Evolutionary conservation across 2,888 invertebrate genomes (phyloP), one percentile per base, ranked within the genome.

Genomic region (Cerceris rybyensis): DNA sequence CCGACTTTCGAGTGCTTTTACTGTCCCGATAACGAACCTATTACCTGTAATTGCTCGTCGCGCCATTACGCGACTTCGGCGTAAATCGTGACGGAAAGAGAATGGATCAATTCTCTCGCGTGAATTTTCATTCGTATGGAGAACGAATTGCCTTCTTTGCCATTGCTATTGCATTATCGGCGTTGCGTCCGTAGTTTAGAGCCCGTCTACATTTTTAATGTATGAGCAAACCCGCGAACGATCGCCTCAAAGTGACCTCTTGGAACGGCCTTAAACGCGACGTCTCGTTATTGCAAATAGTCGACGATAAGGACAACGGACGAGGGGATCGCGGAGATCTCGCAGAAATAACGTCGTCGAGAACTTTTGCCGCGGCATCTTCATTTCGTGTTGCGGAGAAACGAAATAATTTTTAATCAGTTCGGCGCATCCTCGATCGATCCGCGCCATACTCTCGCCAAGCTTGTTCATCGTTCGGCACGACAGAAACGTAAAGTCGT

Each of bases 301-400:
- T 78, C 59, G 43, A 41, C 55, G 64, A 67, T 68, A 71, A 65
- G 59, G 59, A 60, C 6, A 49, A 42, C 39, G 55, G 14, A 49
- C 43, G 59, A 64, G 78, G 72, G 60, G 64, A 64, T 43, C 64
- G 46, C 69, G 67, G 78, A 68, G 54, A 71, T 68, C 59, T 59
- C 41, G 78, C 49, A 78, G 69, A 71, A 78, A 58, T 71, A 71
- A 78, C 78, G 71, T 64, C 78, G 69, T 50, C 59, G 55, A 58
- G 54, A 13, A 57, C 78, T 67, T 71, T 71, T 43, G 49, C 4
- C n/a, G n/a, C n/a, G n/a, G n/a, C n/a, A n/a, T n/a, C n/a, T n/a
- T n/a, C n/a, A n/a, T n/a, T n/a, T n/a, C n/a, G n/a, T n/a, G n/a
- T n/a, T 28, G 28, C 28, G 28, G 28, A 28, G 28, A 28, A n/a